Base-by-base conservation (phyloP, 2,113 vertebrate genomes). In the Pitta sordida region DNA sequence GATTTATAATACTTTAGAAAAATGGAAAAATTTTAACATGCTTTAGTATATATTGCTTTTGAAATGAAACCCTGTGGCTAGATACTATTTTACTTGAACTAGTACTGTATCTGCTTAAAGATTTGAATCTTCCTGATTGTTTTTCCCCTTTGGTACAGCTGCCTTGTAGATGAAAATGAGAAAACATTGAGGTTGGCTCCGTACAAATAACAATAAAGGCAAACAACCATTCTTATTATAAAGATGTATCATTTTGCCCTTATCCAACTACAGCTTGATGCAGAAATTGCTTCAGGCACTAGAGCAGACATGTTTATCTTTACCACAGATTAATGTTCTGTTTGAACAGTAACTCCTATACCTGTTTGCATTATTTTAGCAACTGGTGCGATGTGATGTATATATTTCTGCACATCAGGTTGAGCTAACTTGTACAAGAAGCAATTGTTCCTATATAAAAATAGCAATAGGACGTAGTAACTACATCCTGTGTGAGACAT, bases 161-260 rank as follows among this genome's bases (percentile, higher is more conserved):
- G 65, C 67, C 71, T 91, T 73, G 85, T 81, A 88, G 64, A 73
- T 76, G 92, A 92, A 94, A 95, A 94, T 76, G 75, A 96, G 68
- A 91, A 91, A 89, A 63, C 24, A 19, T 27, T 2, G 7, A 82
- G 10, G 34, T 15, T 90, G 79, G 49, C 74, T 96, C 71, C 79
- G 51, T 88, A 80, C 81, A 96, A 94, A 96, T 83, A 95, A 89
- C 68, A 92, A 83, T 68, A 82, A 86, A 90, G 58, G 92, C 69
- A 87, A 96, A 94, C 83, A 96, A 83, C 36, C 74, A 83, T 75
- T 77, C 65, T 91, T 91, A 75, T 81, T 90, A 83, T 90, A 82
- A 90, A 95, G 92, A 94, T 55, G 21, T 84, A 83, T 94, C 29
- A 82, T 86, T 94, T 87, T 92, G 83, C 85, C 89, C 63, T 96